These are phyloP conservation scores for Phylloscopus trochilus DNA, from an alignment of 2,113 vertebrate genomes.

Conservation along the genomic window DNA sequence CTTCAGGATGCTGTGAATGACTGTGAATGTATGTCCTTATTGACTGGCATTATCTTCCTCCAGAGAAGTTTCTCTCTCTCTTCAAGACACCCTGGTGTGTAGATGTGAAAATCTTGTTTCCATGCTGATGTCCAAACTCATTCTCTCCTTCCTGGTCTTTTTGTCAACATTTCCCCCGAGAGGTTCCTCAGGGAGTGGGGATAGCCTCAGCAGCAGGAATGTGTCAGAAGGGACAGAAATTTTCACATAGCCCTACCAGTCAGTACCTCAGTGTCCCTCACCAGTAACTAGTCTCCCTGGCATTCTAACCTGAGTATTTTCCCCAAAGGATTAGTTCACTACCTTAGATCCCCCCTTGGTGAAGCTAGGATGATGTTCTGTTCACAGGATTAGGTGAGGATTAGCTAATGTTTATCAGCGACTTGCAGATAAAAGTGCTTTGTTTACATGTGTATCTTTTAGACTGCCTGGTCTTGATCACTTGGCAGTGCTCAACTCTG, in stretches of 20 bases:
- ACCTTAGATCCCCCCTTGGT: not conserved
- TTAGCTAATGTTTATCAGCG: not conserved
- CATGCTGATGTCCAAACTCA: not conserved
- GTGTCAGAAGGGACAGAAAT: not conserved
- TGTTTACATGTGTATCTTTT: not conserved
- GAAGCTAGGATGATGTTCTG: not conserved
- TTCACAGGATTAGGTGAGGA: conserved; percentile 47
- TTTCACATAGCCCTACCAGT: not conserved
- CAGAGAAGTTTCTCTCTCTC: not conserved
- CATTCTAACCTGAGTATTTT: not conserved
- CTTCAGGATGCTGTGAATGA: not conserved
- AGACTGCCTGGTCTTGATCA: not conserved
- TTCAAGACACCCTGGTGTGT: not conserved
- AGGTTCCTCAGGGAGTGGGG: not conserved
- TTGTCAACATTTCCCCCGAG: not conserved
- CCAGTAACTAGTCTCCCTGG: not conserved
- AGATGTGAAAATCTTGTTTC: not conserved
- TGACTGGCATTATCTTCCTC: not conserved
- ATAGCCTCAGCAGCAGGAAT: not conserved
- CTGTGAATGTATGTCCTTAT: not conserved
- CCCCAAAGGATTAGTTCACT: conserved; percentile 3
- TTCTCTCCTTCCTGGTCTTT: not conserved
- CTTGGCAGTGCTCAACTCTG: not conserved
- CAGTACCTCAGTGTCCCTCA: not conserved
- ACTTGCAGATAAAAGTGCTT: conserved; percentile 22